These are phyloP conservation scores for Zalophus californianus DNA, from an alignment of 2,797 vertebrate genomes.

Conservation along the genomic window DNA sequence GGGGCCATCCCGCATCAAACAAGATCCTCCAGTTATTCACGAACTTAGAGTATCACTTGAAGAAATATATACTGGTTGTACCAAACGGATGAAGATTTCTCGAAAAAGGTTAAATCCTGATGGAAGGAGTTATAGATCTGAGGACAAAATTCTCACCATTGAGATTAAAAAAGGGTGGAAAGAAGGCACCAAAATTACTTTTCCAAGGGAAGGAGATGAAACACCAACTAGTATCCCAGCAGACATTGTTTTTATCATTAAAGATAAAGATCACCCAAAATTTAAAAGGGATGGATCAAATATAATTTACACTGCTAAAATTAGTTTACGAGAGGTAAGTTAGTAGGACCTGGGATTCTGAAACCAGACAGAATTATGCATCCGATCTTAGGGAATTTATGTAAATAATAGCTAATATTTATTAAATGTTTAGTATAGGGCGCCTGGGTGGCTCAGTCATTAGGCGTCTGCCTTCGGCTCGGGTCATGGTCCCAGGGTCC, in stretches of 20 bases:
- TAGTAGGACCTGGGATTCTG: slow-evolving; percentile 2
- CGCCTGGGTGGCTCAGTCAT: not conserved
- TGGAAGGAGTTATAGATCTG: slow-evolving; percentile 94
- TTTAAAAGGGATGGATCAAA: slow-evolving; percentile 98
- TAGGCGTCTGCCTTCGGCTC: no score
- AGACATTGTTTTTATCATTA: slow-evolving; percentile 99
- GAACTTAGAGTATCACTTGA: slow-evolving; percentile 97
- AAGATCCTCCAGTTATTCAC: slow-evolving; percentile 97
- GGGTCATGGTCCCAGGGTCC: no score
- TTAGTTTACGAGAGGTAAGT: slow-evolving; percentile 97
- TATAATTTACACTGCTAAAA: slow-evolving; percentile 95
- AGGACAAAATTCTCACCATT: slow-evolving; percentile 99
- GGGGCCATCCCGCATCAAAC: slow-evolving; percentile 93
- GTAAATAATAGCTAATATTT: slow-evolving; percentile 34
- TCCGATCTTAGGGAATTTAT: not conserved
- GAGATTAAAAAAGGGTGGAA: slow-evolving; percentile 99
- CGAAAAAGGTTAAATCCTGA: slow-evolving; percentile 97
- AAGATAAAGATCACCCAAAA: slow-evolving; percentile 97
- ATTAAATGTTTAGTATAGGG: not conserved
- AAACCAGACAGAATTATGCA: not conserved
- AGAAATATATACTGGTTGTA: slow-evolving; percentile 97
- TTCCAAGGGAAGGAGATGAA: slow-evolving; percentile 98
- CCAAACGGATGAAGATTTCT: slow-evolving; percentile 99
- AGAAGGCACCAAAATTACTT: slow-evolving; percentile 99
- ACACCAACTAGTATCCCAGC: slow-evolving; percentile 95